Evolutionary conservation across 2,113 vertebrate species (phyloP).

Genomic region (Melanerpes aurifrons): DNA sequence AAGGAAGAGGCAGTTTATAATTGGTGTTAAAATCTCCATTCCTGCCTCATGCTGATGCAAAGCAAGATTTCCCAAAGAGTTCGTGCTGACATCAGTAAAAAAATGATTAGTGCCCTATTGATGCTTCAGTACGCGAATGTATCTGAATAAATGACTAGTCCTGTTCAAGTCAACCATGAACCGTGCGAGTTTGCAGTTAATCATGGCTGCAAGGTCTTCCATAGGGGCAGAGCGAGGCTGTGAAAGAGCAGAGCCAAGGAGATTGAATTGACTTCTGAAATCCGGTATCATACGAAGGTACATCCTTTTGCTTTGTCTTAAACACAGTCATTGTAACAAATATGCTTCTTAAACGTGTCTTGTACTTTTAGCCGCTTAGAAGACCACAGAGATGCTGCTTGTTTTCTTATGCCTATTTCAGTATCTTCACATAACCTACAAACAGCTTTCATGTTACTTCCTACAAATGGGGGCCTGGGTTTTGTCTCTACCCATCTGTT

Average conservation of each 20-base stretch:
- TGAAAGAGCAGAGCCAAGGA: not conserved
- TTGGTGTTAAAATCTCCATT: conserved; percentile 40
- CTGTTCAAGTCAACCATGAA: not conserved
- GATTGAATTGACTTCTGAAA: not conserved
- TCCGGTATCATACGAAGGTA: not conserved
- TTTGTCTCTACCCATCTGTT: not conserved
- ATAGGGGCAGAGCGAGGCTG: not conserved
- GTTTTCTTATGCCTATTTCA: not conserved
- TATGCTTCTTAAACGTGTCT: not conserved
- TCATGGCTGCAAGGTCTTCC: not conserved
- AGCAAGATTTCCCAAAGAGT: not conserved
- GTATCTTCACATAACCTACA: not conserved
- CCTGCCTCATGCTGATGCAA: not conserved
- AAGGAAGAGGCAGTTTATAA: conserved; percentile 18
- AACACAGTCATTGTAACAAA: not conserved
- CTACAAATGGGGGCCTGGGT: not conserved
- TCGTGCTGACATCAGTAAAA: not conserved
- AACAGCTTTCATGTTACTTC: not conserved
- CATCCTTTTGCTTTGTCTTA: not conserved
- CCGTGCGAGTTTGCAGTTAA: not conserved
- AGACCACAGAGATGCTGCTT: not conserved
- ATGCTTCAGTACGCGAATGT: not conserved
- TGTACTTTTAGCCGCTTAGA: not conserved
- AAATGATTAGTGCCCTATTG: not conserved
- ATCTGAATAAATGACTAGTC: not conserved